Evolutionary conservation across 2,113 vertebrate species (phyloP), one percentile per base, ranked within the genome.

Genomic region (Cyanistes caeruleus): DNA sequence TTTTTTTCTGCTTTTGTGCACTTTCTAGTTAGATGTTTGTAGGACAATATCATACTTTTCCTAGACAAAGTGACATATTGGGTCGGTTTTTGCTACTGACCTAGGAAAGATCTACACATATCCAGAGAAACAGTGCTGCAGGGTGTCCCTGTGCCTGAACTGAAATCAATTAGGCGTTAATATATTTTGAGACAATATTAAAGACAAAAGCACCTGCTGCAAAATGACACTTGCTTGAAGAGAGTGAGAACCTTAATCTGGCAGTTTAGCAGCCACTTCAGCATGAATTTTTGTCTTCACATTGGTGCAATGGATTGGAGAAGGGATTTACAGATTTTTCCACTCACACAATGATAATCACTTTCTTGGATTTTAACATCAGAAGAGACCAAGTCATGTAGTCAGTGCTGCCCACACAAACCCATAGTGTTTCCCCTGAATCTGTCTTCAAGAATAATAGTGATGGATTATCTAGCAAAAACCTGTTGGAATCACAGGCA

Each of bases 401-500:
- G 20, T 41, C 13, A 15, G 10, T 31, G 27, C 27, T 76, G 44
- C 39, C 33, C 4, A 1, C 64, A 69, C 1, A 11, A 73, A 22
- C 30, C 19, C 5, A 21, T 9, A 41, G 4, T 14, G 60, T 73
- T 89, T 64, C 33, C 24, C 60, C 55, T 58, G 27, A 14, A 31
- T 69, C 19, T 56, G 10, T 21, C 13, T 74, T 80, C 59, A 87
- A 49, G 59, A 48, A 46, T 9, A 76, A 30, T 14, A 84, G 33
- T 31, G 76, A 41, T 43, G 12, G 35, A 37, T 70, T 63, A 68
- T 48, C 23, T 56, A 55, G 19, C 14, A 52, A 76, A 60, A 11
- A 21, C 3, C 9, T 37, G 80, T 35, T 52, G 10, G 30, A 81
- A 41, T 24, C 0, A 0, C 55, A 58, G 51, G 7, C 13, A 62